phyloP scores from a whole-genome alignment of 2,113 vertebrate genomes.

The Micronycteris hirsuta region DNA sequence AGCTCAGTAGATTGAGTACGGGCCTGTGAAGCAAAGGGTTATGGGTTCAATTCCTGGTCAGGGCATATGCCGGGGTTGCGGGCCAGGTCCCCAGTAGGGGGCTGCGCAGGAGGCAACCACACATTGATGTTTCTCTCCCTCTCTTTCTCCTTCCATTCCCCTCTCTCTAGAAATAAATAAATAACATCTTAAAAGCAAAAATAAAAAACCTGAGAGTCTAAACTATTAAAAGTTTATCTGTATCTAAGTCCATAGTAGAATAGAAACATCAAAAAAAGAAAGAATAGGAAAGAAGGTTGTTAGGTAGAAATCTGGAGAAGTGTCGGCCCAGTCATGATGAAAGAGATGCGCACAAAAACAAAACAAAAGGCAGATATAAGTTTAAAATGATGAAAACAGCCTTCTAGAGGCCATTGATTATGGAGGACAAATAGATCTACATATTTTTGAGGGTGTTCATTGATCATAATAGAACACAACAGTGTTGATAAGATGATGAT shows the following conservation, averaged over 20 bases:
- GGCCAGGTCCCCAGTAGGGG: too few species aligned
- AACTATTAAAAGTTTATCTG: background rate
- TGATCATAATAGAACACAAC: background rate
- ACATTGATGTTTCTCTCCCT: too few species aligned
- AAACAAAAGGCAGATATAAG: background rate
- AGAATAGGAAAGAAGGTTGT: background rate
- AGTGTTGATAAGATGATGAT: background rate
- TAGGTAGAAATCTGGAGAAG: background rate
- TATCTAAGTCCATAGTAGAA: background rate
- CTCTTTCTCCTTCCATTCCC: too few species aligned
- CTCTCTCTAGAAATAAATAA: too few species aligned
- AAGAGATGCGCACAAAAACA: background rate
- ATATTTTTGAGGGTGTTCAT: slow-evolving; percentile 1
- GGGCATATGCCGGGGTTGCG: too few species aligned
- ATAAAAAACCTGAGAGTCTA: background rate
- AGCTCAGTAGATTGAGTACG: too few species aligned
- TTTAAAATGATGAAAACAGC: slow-evolving; percentile 1
- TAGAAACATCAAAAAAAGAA: background rate
- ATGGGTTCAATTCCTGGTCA: too few species aligned
- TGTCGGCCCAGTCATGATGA: background rate
- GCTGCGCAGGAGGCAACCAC: too few species aligned
- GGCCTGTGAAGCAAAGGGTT: too few species aligned
- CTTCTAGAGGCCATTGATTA: background rate
- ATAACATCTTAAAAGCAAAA: too few species aligned
- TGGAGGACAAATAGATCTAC: background rate